Conservation (phyloP, 2,113 vertebrate species). For the Pogona vitticeps region DNA sequence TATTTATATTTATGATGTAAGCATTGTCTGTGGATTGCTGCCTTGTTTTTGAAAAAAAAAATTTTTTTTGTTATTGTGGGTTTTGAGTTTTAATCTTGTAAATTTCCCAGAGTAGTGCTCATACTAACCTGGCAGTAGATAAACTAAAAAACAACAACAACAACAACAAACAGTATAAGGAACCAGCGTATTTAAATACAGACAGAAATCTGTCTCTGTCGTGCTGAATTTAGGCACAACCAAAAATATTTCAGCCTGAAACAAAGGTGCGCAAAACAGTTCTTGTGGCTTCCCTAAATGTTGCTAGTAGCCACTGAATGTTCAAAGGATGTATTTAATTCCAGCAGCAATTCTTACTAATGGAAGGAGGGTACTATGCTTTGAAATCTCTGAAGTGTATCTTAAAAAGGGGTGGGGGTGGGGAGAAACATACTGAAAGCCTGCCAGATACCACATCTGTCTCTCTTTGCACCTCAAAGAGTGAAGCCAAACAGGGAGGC, state of each 20-base stretch:
- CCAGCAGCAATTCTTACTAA: slow-evolving; percentile 41
- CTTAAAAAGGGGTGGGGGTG: slow-evolving; percentile 45
- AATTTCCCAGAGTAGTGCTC: too few species aligned
- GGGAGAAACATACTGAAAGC: slow-evolving; percentile 64
- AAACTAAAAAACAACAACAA: too few species aligned
- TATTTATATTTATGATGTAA: too few species aligned
- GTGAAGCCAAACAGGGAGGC: slow-evolving; percentile 66
- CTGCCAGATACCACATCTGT: slow-evolving; percentile 74
- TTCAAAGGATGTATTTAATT: slow-evolving; percentile 50
- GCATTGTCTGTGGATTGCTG: too few species aligned
- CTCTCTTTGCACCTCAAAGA: slow-evolving; percentile 70
- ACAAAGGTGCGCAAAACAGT: slow-evolving; percentile 8
- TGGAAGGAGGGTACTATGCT: slow-evolving; percentile 42
- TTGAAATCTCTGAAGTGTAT: slow-evolving; percentile 52
- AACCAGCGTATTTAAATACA: not conserved
- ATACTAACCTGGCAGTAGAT: too few species aligned
- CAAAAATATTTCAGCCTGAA: not conserved
- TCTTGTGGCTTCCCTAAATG: not conserved
- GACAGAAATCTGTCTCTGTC: not conserved
- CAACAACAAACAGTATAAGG: not conserved
- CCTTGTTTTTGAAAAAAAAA: too few species aligned
- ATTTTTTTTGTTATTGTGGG: too few species aligned
- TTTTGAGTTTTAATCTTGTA: too few species aligned
- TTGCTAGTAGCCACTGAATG: not conserved
- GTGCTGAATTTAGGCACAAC: not conserved